Base-by-base conservation (phyloP, 1,140 invertebrate species). In the Tetragnatha versicolor region DNA sequence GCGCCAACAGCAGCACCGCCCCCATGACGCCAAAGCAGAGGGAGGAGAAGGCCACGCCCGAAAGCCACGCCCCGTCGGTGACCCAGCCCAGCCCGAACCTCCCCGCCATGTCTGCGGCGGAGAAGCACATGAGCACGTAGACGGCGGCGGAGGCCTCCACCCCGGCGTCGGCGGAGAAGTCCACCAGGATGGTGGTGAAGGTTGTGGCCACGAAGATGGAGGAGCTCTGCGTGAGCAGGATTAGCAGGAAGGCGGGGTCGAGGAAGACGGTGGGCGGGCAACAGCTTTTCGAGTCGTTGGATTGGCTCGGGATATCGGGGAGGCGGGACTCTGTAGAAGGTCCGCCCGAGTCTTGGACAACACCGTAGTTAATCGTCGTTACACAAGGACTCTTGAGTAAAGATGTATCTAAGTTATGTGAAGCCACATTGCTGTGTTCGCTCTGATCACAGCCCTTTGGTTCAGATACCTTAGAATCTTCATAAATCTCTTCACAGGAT, bases 51-150 rank as follows among this genome's bases (percentile, higher is more conserved):
- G 68, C 9, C 2, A 51, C 35, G 5, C 22, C 55, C 12, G 31
- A 20, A 31, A 70, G 37, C 31, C 25, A 39, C 9, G 47, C 51
- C 4, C 6, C n/a, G 37, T 70, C 68, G 25, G 68, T 70, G 4
- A 70, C n/a, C 45, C 45, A 70, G 2, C 68, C 68, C 2, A 70
- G 49, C 10, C 47, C 47, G 12, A 70, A 70, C 3, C 68, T 47
- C 29, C 68, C 68, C 6, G 55, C 17, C 68, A 70, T 53, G 20
- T 70, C 68, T 2, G 68, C 37, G 9, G 55, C 29, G 33, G 68
- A 55, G 7, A 70, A n/a, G 25, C 68, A 49, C 68, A 70, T 70
- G 4, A 70, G 10, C 37, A 70, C 39, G 22, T 70, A 70, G 10
- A 70, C 31, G 25, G 53, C 47, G 5, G 53, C 20, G n/a, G 53